Base-by-base conservation (phyloP, 1,140 invertebrate genomes). In the Zaprionus gabonicus region DNA sequence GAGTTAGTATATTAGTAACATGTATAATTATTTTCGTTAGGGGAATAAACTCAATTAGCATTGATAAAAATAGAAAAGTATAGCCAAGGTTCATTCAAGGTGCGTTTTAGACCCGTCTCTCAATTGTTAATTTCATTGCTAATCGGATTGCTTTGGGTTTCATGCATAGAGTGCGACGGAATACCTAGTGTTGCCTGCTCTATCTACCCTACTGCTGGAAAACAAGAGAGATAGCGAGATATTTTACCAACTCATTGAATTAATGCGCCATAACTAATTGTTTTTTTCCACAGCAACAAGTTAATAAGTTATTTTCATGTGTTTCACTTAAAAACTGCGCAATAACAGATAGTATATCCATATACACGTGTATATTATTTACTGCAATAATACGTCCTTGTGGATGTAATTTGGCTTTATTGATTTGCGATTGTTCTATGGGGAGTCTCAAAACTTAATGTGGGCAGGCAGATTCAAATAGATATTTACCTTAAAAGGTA, bases 401-500 rank as follows among this genome's bases (percentile, higher is more conserved):
- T 12, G 13, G 17, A 38, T 36, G 49, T 64, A 55, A 55, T 36
- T 64, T 53, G 49, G 36, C 31, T 65, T 65, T 65, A 65, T 65
- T 65, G 31, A n/a, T 53, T 53, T 25, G 25, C 28, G 46, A 23
- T 51, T 51, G 46, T 51, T 25, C 46, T 51, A 51, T 17, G 23
- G 31, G 31, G 49, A 65, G 38, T 27, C 17, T 27, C 15, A 53
- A 41, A 59, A 49, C 5, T 41, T 56, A 17, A 66, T 58, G 6
- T 46, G n/a, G n/a, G 3, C 9, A 28, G 34, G 23, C 46, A 64
- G 28, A 64, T 31, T 28, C 28, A 27, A 71, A 20, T 23, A 38
- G 31, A 44, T 57, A 65, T 65, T 46, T 65, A 71, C 38, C 41
- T 46, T 46, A 62, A 20, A 62, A 15, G 25, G 36, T 65, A 51